Evolutionary conservation across 2,888 invertebrate genomes (phyloP), one percentile per base, ranked within the genome.

Genomic region (Stenodema calcarata): DNA sequence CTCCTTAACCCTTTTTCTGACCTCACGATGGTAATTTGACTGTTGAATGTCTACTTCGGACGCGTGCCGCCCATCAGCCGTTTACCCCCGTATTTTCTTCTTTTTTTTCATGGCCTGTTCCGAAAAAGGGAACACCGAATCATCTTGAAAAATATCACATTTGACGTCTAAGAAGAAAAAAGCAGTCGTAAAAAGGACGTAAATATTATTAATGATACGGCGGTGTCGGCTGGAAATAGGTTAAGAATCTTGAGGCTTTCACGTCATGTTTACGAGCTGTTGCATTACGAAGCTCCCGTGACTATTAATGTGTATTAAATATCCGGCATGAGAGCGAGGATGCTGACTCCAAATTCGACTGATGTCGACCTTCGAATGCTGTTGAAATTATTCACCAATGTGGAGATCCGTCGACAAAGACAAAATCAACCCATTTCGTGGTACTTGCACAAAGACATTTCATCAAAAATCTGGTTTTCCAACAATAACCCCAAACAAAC

Each of bases 11-110:
- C 75, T 35, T 35, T 35, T 75, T 75, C 75, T 75, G 30, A 35
- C 75, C 75, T 30, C 28, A 75, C 69, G 69, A 75, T 1, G 75
- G 41, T 75, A 75, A 75, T 75, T 75, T 35, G 30, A 75, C 75
- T 30, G 41, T 75, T 35, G 28, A 75, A 75, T 16, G 35, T 75
- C n/a, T 35, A 6, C 75, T 23, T 69, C 69, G 69, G 12, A 12
- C 75, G 75, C 75, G 75, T 75, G 75, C 75, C 75, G 41, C 47
- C 12, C 47, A 12, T 47, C 47, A 47, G 12, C 12, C 75, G 75
- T 75, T 35, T 75, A 28, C 2, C 75, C 41, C 69, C n/a, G n/a
- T n/a, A 12, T 16, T 1, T 4, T 69, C 18, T 69, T 16, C 14
- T 4, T 69, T 69, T 69, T 69, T 69, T 69, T 69, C 18, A 69